Percentiles rank a stretch among this genome's conserved stretches.
These are phyloP conservation scores for Macquaria australasica DNA, from an alignment of 2,113 vertebrate genomes.

Conservation along the genomic window DNA sequence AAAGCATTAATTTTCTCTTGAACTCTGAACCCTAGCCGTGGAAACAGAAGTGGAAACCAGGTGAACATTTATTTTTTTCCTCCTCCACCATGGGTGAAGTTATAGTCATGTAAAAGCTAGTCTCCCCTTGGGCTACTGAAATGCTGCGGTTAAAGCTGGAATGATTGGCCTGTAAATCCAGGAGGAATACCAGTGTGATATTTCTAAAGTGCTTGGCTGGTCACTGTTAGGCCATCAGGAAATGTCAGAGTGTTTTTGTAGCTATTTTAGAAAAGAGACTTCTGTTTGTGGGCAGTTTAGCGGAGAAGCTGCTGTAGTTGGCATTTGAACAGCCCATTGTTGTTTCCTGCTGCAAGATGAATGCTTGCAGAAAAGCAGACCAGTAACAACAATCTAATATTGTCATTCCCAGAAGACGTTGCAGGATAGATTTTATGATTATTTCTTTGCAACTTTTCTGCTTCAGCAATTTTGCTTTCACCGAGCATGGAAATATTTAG, in stretches of 20 bases:
- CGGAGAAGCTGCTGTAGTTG: not conserved
- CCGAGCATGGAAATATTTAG: not conserved
- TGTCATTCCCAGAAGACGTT: not conserved
- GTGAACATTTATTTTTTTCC: constrained; percentile 43
- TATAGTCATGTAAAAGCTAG: constrained; percentile 58
- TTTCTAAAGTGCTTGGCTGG: constrained; percentile 44
- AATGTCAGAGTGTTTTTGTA: constrained; percentile 61
- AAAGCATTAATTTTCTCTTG: constrained; percentile 67
- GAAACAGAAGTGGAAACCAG: constrained; percentile 74
- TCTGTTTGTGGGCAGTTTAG: constrained; percentile 52
- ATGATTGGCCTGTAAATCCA: constrained; percentile 48
- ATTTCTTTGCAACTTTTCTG: not conserved
- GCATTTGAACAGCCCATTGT: constrained; percentile 25
- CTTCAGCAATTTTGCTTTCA: not conserved
- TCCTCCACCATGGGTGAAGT: constrained; percentile 14
- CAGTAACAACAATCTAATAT: not conserved
- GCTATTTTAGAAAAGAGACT: constrained; percentile 56
- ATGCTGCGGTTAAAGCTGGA: constrained; percentile 50
- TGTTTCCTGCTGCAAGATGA: constrained; percentile 28
- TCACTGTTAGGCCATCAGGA: constrained; percentile 59
- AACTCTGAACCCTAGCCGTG: constrained; percentile 59
- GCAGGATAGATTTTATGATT: not conserved
- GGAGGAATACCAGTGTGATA: constrained; percentile 53
- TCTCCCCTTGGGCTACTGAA: constrained; percentile 55
- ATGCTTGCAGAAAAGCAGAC: constrained; percentile 12